Base-by-base conservation (phyloP, 2,888 invertebrate species). In the Pseudococcus viburni region DNA sequence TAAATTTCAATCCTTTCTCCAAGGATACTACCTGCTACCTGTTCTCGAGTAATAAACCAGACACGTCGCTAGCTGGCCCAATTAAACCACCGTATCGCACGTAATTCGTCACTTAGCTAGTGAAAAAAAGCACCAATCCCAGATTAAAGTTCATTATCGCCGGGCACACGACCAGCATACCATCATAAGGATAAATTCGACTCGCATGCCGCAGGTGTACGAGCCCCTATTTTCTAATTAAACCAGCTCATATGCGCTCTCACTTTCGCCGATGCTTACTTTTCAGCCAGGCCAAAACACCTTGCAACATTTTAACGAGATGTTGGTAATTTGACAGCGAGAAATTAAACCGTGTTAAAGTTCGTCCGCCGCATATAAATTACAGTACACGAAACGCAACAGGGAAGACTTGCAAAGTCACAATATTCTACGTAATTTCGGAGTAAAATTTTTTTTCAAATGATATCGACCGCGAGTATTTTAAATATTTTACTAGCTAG, bases 121-220 rank as follows among this genome's bases (percentile, higher is more conserved):
- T 9, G 68, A 26, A 26, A 68, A 68, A 68, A 68, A 26, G 9
- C n/a, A n/a, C 0, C 55, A 9, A 64, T 12, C 19, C 17, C 73
- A 83, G 80, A 83, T 83, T 83, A 83, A 83, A 83, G 80, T 83
- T 83, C 80, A 83, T 83, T 46, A 83, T 83, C 80, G 46, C 80
- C 19, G 42, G 39, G 39, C 80, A 83, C 80, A 83, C 11, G 80
- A 46, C 80, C 39, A 39, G 73, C 77, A 42, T 77, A 83, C 80
- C 80, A 83, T 83, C 80, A 42, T 39, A n/a, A 0, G 11, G 73
- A 73, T 73, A 33, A 73, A 73, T 42, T 73, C 17, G 6, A 33
- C 33, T 6, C 33, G 19, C 11, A 19, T 22, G 80, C 80, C 80
- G 80, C 80, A 83, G 80, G 80, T 83, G 80, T 22, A n/a, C 39